Base-by-base conservation (phyloP, 2,888 invertebrate genomes). In the Ichneumon xanthorius region DNA sequence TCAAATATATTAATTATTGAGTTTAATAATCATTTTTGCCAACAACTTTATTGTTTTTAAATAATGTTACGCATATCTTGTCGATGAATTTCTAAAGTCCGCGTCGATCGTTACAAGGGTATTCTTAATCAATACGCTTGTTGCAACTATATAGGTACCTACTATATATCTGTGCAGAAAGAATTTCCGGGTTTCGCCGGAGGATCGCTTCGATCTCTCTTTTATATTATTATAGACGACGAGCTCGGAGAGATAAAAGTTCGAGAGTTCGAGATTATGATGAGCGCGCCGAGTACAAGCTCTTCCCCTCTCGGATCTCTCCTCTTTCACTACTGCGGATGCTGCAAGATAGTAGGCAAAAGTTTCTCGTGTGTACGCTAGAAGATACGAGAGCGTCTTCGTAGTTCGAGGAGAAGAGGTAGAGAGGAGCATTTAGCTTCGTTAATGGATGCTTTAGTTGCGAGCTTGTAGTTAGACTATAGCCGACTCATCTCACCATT, bases 121-220 rank as follows among this genome's bases (percentile, higher is more conserved):
- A 22, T 14, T 26, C 61, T 30, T 61, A 5, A 4, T 30, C 61
- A 7, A 58, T 19, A 22, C 2, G 14, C 2, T 71, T 55, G 11
- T n/a, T 22, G 6, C 48, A 48, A 26, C 50, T 26, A 30, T 26
- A 70, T n/a, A n/a, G n/a, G n/a, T 19, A 26, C 26, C 26, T n/a
- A 50, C 37, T 45, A 14, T 45, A 55, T 22, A 40, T 71, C 9
- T 33, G 55, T 68, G 16, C 30, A 19, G n/a, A 70, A 78, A 61
- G 30, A 78, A 70, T 78, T 78, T 70, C 61, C 58, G 30, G 4
- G 37, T 68, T 68, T 68, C 48, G 68, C 22, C 9, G 30, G 53
- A 63, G 58, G 26, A 40, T 58, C 53, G 19, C 63, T 73, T 68
- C 73, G 73, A 78, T 83, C 68, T 58, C 68, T 63, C 68, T 45